Evolutionary conservation across 2,888 invertebrate species (phyloP).

Genomic region (Drosophila niveifrons): DNA sequence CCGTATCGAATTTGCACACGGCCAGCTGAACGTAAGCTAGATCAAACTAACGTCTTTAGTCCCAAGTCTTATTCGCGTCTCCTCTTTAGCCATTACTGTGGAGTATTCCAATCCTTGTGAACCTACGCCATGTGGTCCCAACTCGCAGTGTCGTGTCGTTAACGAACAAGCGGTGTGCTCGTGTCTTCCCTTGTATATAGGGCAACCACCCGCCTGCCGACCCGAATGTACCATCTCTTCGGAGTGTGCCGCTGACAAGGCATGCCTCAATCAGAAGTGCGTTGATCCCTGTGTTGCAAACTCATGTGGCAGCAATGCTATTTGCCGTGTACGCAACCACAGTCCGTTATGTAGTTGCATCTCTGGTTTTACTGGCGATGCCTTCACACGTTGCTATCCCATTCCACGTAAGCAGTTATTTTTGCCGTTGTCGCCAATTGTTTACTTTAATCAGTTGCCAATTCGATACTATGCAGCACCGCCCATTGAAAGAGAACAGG

Average conservation of each 20-base stretch:
- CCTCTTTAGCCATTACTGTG: constrained; percentile 77
- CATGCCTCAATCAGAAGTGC: constrained; percentile 92
- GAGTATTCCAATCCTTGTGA: constrained; percentile 87
- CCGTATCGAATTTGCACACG: constrained; percentile 89
- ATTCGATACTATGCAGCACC: constrained; percentile 66
- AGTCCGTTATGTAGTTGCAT: constrained; percentile 92
- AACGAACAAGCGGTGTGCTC: constrained; percentile 91
- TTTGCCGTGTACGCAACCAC: constrained; percentile 92
- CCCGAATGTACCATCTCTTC: constrained; percentile 92
- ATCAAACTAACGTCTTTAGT: neutral
- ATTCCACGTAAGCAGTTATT: constrained; percentile 84
- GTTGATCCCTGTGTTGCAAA: constrained; percentile 91
- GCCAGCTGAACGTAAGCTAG: constrained; percentile 86
- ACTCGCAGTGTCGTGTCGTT: constrained; percentile 90
- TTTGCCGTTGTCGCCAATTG: neutral
- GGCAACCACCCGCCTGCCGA: constrained; percentile 91
- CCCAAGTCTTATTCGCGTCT: neutral
- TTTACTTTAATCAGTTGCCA: neutral
- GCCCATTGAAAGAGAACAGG: constrained; percentile 65
- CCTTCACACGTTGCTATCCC: constrained; percentile 89
- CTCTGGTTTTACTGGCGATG: constrained; percentile 90
- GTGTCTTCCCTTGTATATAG: constrained; percentile 90
- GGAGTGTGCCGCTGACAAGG: constrained; percentile 90
- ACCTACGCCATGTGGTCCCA: constrained; percentile 91
- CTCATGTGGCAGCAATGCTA: constrained; percentile 88